A percentile compares a stretch with the other conserved stretches of the same genome.
Evolutionary conservation across 2,888 invertebrate genomes (phyloP).

Genomic region (Cephus pulcher): DNA sequence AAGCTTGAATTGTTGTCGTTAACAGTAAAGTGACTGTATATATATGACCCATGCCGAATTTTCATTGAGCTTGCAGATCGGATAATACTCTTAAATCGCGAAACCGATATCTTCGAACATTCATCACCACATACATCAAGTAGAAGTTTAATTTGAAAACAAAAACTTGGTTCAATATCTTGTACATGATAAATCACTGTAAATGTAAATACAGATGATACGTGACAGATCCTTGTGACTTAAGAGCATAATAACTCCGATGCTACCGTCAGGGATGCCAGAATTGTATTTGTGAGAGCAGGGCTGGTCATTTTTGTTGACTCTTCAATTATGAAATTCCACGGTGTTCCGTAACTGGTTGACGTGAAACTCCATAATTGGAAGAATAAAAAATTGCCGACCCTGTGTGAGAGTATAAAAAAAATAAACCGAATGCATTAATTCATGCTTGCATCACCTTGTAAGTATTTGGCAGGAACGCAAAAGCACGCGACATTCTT

Average conservation of each 20-base stretch:
- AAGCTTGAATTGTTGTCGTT: neutral
- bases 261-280: neutral
- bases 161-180: neutral
- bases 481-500: neutral
- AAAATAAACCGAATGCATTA: neutral
- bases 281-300: neutral
- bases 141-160: neutral
- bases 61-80: neutral
- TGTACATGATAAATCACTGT: neutral
- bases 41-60: neutral
- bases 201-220: neutral
- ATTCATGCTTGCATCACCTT: neutral
- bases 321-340: neutral
- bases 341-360: neutral
- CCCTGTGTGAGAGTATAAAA: neutral
- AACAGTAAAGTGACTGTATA: neutral
- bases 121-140: neutral
- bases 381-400: neutral
- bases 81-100: neutral
- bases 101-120: neutral
- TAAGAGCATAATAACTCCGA: neutral
- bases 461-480: neutral
- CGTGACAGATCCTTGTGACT: neutral
- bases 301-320: neutral
- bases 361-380: neutral